Evolutionary conservation across 2,797 vertebrate species (phyloP).

Genomic region (Staurois parvus): DNA sequence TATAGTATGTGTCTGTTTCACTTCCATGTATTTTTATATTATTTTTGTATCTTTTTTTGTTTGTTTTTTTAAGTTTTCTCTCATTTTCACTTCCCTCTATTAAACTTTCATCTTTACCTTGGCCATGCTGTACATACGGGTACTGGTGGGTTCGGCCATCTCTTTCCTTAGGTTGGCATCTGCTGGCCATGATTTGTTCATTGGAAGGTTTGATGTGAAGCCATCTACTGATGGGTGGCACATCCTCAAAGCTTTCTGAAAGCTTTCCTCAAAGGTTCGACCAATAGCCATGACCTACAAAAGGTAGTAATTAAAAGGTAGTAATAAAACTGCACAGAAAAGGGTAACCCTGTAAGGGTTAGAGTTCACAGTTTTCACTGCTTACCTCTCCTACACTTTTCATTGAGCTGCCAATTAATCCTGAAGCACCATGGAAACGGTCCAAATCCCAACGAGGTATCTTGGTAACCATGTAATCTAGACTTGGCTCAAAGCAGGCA

Average conservation of each 20-base stretch:
- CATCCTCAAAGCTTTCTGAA: conserved; percentile 95
- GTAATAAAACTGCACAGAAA: not conserved
- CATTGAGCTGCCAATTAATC: conserved; percentile 90
- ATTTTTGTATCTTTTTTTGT: not conserved
- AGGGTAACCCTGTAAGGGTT: not conserved
- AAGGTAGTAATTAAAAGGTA: not conserved
- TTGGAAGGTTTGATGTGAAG: conserved; percentile 85
- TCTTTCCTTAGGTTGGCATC: conserved; percentile 81
- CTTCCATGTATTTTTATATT: no score
- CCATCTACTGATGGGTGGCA: conserved; percentile 92
- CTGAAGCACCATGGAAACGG: conserved; percentile 89
- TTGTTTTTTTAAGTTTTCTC: not conserved
- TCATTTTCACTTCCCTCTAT: not conserved
- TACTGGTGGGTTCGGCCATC: conserved; percentile 88
- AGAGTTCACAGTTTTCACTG: not conserved
- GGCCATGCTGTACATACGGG: conserved; percentile 87
- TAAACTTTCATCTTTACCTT: conserved; percentile 79
- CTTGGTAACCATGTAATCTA: conserved; percentile 95
- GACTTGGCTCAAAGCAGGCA: conserved; percentile 94
- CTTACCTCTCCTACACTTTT: conserved; percentile 96
- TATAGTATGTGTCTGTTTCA: no score
- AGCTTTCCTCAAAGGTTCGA: conserved; percentile 92
- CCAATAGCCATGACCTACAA: conserved; percentile 93
- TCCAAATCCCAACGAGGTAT: conserved; percentile 95
- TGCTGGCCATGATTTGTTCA: conserved; percentile 87